Evolutionary conservation across 2,888 invertebrate species (phyloP), one percentile per base, ranked within the genome.

Genomic region (Himalopsyche kuldschensis): DNA sequence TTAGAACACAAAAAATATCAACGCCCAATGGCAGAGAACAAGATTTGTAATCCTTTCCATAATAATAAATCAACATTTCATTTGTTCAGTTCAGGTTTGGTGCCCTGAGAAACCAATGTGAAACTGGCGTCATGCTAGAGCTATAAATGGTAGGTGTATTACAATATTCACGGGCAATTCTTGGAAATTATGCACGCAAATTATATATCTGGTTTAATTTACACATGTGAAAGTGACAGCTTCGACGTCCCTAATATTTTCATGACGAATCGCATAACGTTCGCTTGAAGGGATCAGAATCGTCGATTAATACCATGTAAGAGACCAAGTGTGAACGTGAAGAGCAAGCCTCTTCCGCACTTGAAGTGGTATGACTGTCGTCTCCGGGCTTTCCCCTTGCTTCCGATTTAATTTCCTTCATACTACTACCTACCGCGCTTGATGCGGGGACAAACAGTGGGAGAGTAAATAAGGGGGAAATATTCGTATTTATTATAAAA

Each of bases 321-420:
- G 55, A 55, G 55, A n/a, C 55, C 55, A 55, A 55, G 24, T 55
- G 55, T 55, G 55, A 55, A 55, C 24, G 55, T 55, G 55, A 5
- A 55, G 20, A 20, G 55, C 20, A 20, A n/a, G 55, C 55, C 55
- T 55, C 55, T 55, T 24, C 55, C n/a, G n/a, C 24, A 24, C 20
- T 55, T 55, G 20, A 55, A 55, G 55, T 55, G 55, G 55, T 55
- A 24, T 10, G 20, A 55, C 55, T 55, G 55, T 55, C 55, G 55
- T 55, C 30, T 32, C 35, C 82, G 32, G 32, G 78, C 41, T 32
- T 75, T 75, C 79, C 35, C 41, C 31, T 27, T 75, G 75, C 79
- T 82, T 82, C 82, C 82, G 82, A 82, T 82, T 82, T 82, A 82
- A 82, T 82, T 82, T 82, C 82, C 82, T 82, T 55, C 55, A 20